These are phyloP conservation scores for Melinaea marsaeus DNA, from an alignment of 2,888 invertebrate genomes.

Conservation along the genomic window DNA sequence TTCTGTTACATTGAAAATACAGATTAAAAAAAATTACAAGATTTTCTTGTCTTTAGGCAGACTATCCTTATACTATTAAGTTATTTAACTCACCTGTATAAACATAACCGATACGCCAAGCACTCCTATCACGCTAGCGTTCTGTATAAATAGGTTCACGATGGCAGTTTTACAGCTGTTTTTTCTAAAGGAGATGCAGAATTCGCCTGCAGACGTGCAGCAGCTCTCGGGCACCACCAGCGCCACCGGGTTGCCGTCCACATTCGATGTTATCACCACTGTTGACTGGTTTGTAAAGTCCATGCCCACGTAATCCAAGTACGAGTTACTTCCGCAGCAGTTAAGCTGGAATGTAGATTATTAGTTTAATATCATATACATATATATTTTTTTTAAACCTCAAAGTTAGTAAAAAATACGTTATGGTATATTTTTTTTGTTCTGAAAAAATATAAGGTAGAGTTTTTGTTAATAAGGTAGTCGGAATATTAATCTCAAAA, in stretches of 20 bases:
- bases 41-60: too few relatives aligned
- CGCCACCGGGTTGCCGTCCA: slow-evolving; percentile 39
- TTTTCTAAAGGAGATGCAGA: slow-evolving; percentile 47
- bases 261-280: slow-evolving; percentile 42
- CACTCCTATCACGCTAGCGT: slow-evolving; percentile 62
- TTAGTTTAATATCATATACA: background rate
- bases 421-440: background rate
- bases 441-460: too few relatives aligned
- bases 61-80: background rate
- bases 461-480: too few relatives aligned
- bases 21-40: background rate
- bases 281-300: slow-evolving; percentile 54
- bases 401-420: background rate
- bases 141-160: slow-evolving; percentile 53
- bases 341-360: slow-evolving; percentile 47
- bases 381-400: too few relatives aligned
- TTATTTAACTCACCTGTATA: slow-evolving; percentile 49
- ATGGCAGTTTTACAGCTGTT: slow-evolving; percentile 54
- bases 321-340: slow-evolving; percentile 62
- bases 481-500: too few relatives aligned
- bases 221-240: slow-evolving; percentile 53
- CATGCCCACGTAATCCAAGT: slow-evolving; percentile 53
- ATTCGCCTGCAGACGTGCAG: slow-evolving; percentile 41
- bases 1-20: background rate
- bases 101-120: slow-evolving; percentile 70